These are phyloP conservation scores for Camponotus vicinus DNA, from an alignment of 1,140 invertebrate genomes.

Conservation along the genomic window DNA sequence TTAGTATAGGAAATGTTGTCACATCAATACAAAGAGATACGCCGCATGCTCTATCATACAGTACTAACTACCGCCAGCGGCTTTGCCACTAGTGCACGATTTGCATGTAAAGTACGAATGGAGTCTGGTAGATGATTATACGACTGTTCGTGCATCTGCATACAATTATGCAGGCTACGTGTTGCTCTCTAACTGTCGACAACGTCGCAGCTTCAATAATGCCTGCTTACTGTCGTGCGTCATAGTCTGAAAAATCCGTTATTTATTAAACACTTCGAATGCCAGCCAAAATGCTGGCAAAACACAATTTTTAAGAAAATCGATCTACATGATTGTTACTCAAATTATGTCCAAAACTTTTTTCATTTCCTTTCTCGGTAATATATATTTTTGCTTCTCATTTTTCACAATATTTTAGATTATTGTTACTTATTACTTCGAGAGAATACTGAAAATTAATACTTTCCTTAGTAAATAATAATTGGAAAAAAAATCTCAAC, in stretches of 20 bases:
- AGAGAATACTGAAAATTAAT: not conserved
- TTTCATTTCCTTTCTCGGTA: too few species aligned
- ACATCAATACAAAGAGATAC: slow-evolving; percentile 63
- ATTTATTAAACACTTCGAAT: not conserved
- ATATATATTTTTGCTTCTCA: not conserved
- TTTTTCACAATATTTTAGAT: not conserved
- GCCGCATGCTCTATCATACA: slow-evolving; percentile 69
- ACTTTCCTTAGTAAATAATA: not conserved
- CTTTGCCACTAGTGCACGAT: slow-evolving; percentile 64
- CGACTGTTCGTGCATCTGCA: slow-evolving; percentile 73
- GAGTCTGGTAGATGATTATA: slow-evolving; percentile 73
- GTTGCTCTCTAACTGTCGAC: slow-evolving; percentile 75
- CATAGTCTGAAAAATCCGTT: not conserved
- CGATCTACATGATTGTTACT: too few species aligned
- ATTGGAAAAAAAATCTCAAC: not conserved
- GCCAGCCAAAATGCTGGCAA: not conserved
- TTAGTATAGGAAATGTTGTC: slow-evolving; percentile 58
- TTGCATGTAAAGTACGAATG: slow-evolving; percentile 77
- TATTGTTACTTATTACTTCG: not conserved
- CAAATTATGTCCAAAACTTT: not conserved
- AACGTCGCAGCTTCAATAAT: slow-evolving; percentile 49
- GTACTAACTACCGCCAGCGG: slow-evolving; percentile 69
- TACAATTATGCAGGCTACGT: slow-evolving; percentile 75
- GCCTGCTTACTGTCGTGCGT: not conserved
- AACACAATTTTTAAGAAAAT: not conserved